Conservation (phyloP, 92 coral and sea anemone genomes). For the Siderastrea radians region DNA sequence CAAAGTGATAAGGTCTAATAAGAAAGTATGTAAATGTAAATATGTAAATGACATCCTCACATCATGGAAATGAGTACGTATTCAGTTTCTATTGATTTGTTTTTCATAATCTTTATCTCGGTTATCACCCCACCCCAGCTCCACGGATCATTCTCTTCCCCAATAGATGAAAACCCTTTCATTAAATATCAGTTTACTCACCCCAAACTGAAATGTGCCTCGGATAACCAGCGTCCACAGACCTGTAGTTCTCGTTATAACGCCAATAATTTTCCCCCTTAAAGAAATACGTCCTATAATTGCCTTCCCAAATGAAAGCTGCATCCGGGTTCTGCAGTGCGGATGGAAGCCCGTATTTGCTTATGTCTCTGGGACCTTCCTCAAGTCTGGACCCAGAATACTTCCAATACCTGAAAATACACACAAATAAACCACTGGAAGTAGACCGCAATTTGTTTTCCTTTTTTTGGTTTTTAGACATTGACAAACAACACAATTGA, state of each 20-base stretch:
- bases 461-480: too few relatives aligned
- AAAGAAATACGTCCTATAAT: conserved; percentile 78
- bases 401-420: conserved; percentile 69
- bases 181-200: not conserved
- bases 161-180: too few relatives aligned
- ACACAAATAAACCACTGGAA: not conserved
- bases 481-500: too few relatives aligned
- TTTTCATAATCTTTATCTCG: too few relatives aligned
- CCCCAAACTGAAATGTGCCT: conserved; percentile 59
- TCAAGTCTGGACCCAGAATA: conserved; percentile 53
- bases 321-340: conserved; percentile 63
- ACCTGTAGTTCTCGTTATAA: conserved; percentile 54
- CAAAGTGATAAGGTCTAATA: too few relatives aligned
- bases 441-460: too few relatives aligned
- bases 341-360: conserved; percentile 64
- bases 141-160: too few relatives aligned
- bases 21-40: too few relatives aligned
- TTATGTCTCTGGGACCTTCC: conserved; percentile 40
- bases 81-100: too few relatives aligned
- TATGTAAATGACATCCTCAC: too few relatives aligned
- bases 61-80: too few relatives aligned
- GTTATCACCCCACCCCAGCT: too few relatives aligned
- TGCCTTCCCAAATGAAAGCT: conserved; percentile 70
- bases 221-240: conserved; percentile 63
- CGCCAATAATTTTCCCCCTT: conserved; percentile 85